Evolutionary conservation across 2,888 invertebrate species (phyloP).

Genomic region (Troglohyphantes excavatus): DNA sequence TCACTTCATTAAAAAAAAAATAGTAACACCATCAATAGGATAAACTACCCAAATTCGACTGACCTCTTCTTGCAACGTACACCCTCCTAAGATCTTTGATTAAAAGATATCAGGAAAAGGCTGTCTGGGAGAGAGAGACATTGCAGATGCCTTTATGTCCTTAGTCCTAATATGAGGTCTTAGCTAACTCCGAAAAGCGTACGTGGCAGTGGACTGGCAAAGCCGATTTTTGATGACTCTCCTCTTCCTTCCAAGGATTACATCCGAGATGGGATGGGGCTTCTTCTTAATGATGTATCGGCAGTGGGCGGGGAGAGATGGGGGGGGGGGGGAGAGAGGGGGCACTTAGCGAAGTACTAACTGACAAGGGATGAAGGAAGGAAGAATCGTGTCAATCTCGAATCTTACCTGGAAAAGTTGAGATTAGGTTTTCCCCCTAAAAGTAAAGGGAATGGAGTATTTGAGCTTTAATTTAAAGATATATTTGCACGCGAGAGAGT

Average conservation of each 20-base stretch:
- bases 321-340: too few relatives aligned
- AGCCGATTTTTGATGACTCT: slow-evolving; percentile 50
- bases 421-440: slow-evolving; percentile 23
- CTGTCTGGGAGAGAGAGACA: slow-evolving; percentile 9
- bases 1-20: too few relatives aligned
- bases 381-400: slow-evolving; percentile 42
- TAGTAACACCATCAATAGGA: too few relatives aligned
- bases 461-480: too few relatives aligned
- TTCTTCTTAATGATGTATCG: slow-evolving; percentile 53
- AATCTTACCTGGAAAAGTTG: slow-evolving; percentile 16
- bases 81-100: neutral
- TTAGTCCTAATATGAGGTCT: slow-evolving; percentile 52
- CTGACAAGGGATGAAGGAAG: slow-evolving; percentile 5
- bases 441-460: too few relatives aligned
- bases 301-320: neutral
- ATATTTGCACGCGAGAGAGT: neutral
- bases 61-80: too few relatives aligned
- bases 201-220: slow-evolving; percentile 7
- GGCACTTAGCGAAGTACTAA: slow-evolving; percentile 1
- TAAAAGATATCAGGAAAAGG: slow-evolving; percentile 14
- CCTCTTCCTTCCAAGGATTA: slow-evolving; percentile 27
- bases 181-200: slow-evolving; percentile 26
- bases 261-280: slow-evolving; percentile 28
- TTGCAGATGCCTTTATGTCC: slow-evolving; percentile 8
- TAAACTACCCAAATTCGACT: too few relatives aligned